Conservation (phyloP, 2,888 invertebrate species). For the Pyralis farinalis region DNA sequence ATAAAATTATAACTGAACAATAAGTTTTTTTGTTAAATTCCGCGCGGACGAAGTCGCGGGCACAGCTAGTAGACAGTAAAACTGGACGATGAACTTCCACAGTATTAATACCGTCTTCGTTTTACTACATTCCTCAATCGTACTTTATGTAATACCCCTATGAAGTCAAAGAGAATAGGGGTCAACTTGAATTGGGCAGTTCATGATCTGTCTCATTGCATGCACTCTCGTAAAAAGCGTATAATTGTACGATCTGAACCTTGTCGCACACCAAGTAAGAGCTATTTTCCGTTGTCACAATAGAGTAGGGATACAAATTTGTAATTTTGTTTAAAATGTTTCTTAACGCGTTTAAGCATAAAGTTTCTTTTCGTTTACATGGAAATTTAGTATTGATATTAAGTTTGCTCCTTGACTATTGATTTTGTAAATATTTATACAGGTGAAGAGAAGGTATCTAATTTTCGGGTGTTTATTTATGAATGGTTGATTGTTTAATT, state of each 20-base stretch:
- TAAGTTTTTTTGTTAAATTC: no score
- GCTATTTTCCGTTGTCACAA: constrained; percentile 13
- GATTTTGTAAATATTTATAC: constrained; percentile 29
- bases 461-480: constrained; percentile 26
- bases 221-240: constrained; percentile 18
- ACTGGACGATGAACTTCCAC: no score
- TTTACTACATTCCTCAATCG: neutral
- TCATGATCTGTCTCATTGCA: constrained; percentile 19
- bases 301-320: neutral
- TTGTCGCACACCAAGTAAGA: constrained; percentile 3
- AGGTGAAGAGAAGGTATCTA: constrained; percentile 26
- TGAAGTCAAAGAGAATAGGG: constrained; percentile 17
- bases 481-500: neutral
- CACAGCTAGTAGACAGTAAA: no score
- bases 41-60: no score
- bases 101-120: neutral
- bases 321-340: neutral
- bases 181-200: constrained; percentile 18
- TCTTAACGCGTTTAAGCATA: neutral
- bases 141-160: neutral
- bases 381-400: neutral
- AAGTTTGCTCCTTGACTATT: neutral
- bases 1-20: no score
- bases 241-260: constrained; percentile 4
- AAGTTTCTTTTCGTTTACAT: neutral